These are phyloP conservation scores for Nycteola revayana DNA, from an alignment of 2,888 invertebrate genomes.

Conservation along the genomic window DNA sequence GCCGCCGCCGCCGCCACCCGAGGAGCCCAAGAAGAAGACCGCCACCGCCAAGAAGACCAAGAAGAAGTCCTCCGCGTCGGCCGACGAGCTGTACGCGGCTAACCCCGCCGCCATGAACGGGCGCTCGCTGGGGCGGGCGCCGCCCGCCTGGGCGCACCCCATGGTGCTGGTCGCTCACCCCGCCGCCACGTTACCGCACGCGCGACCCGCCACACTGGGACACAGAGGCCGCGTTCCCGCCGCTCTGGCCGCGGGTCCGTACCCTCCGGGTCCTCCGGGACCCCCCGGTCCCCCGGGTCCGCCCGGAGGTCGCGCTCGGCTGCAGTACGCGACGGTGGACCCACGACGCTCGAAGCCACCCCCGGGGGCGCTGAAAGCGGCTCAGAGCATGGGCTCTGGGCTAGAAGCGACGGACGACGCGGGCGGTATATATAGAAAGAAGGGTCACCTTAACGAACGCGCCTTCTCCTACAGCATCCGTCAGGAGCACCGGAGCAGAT, in stretches of 20 bases:
- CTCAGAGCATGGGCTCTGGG: conserved; percentile 84
- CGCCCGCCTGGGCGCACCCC: conserved; percentile 71
- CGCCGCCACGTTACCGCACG: conserved; percentile 70
- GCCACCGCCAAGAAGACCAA: conserved; percentile 78
- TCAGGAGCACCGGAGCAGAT: conserved; percentile 95
- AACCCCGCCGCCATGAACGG: conserved; percentile 71
- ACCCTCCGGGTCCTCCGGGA: conserved; percentile 59
- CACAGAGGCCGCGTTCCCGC: conserved; percentile 83
- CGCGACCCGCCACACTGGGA: conserved; percentile 75
- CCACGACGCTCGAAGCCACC: conserved; percentile 84
- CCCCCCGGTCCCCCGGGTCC: conserved; percentile 52
- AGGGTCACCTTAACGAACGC: conserved; percentile 95
- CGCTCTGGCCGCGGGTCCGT: conserved; percentile 74
- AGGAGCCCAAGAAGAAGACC: conserved; percentile 83
- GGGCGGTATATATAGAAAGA: conserved; percentile 91
- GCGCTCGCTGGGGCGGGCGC: conserved; percentile 68
- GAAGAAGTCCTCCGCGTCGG: conserved; percentile 81
- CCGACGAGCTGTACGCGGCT: conserved; percentile 82
- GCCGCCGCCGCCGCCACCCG: conserved; percentile 89
- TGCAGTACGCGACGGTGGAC: conserved; percentile 84
- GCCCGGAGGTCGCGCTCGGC: conserved; percentile 54
- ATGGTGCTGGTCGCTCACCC: conserved; percentile 77
- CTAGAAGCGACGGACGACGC: conserved; percentile 84
- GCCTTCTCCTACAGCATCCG: conserved; percentile 97
- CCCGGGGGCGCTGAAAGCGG: conserved; percentile 84